Conservation (phyloP, 2,113 vertebrate species). For the Erythrolamprus reginae region DNA sequence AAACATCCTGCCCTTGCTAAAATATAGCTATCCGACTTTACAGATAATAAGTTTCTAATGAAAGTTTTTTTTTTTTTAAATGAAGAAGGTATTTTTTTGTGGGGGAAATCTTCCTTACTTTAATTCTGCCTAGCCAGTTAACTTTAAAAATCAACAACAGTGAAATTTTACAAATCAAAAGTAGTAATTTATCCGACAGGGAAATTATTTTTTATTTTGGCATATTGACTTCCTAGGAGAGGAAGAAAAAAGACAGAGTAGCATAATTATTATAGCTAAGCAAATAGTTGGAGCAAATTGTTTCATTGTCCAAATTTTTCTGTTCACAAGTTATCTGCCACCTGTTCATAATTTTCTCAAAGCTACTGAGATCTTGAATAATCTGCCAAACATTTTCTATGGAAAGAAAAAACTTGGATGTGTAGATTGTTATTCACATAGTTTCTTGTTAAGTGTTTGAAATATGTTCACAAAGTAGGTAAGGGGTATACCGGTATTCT, state of each 20-base stretch:
- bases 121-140: conserved; percentile 7
- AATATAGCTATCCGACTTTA: conserved; percentile 24
- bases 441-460: not conserved
- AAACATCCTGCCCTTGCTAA: conserved; percentile 5
- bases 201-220: conserved; percentile 32
- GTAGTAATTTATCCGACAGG: conserved; percentile 36
- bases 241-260: not conserved
- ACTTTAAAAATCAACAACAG: conserved; percentile 15
- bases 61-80: conserved; percentile 33
- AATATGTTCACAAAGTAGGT: conserved; percentile 1
- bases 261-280: conserved; percentile 31
- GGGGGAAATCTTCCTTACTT: not conserved
- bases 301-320: conserved; percentile 28
- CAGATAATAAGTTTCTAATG: conserved; percentile 18
- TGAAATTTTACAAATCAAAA: conserved; percentile 18
- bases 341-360: conserved; percentile 41
- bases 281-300: conserved; percentile 31
- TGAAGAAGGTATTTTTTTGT: not conserved
- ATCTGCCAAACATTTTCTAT: conserved; percentile 23
- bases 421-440: conserved; percentile 26
- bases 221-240: conserved; percentile 27
- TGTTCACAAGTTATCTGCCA: conserved; percentile 33
- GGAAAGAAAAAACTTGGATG: conserved; percentile 23
- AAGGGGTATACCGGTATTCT: not conserved
- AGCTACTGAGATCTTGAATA: conserved; percentile 10